These are phyloP conservation scores for Philypnodon macrostomus DNA, from an alignment of 2,797 vertebrate species.

Conservation along the genomic window DNA sequence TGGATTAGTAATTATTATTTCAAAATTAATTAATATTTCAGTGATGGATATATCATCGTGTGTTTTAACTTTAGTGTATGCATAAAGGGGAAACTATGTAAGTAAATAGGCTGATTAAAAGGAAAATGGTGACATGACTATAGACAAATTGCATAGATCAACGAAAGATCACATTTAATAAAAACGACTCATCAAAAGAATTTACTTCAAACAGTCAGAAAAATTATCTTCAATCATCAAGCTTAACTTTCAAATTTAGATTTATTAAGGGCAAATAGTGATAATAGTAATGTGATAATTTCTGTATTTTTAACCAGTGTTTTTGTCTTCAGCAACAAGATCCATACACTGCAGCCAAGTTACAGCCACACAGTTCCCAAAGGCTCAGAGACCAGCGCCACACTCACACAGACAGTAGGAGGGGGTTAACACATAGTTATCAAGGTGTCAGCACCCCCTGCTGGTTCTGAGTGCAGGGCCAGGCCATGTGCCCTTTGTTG, in stretches of 20 bases:
- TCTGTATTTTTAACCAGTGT: neutral
- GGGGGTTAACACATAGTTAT: slow-evolving; percentile 64
- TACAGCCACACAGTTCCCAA: slow-evolving; percentile 26
- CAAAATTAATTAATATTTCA: slow-evolving; percentile 52
- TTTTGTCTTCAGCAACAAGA: neutral
- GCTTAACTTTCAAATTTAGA: neutral
- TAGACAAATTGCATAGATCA: slow-evolving; percentile 28
- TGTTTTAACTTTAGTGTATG: slow-evolving; percentile 23
- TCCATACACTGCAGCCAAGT: slow-evolving; percentile 21
- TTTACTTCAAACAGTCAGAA: neutral
- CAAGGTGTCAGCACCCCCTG: slow-evolving; percentile 94
- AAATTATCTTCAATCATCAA: neutral
- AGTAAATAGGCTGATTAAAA: slow-evolving; percentile 6
- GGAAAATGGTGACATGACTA: slow-evolving; percentile 13
- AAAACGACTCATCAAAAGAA: slow-evolving; percentile 8
- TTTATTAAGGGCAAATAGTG: neutral
- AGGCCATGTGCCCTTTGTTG: slow-evolving; percentile 44
- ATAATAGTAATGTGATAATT: neutral
- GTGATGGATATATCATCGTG: slow-evolving; percentile 33
- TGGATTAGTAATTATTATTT: slow-evolving; percentile 54
- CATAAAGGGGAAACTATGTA: slow-evolving; percentile 8
- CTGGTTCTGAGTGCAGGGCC: slow-evolving; percentile 78
- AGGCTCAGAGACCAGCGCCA: slow-evolving; percentile 31
- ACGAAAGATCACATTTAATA: slow-evolving; percentile 13
- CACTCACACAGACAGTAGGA: slow-evolving; percentile 23